These are phyloP conservation scores for Dione vanillae DNA, from an alignment of 2,888 invertebrate genomes.

Conservation along the genomic window DNA sequence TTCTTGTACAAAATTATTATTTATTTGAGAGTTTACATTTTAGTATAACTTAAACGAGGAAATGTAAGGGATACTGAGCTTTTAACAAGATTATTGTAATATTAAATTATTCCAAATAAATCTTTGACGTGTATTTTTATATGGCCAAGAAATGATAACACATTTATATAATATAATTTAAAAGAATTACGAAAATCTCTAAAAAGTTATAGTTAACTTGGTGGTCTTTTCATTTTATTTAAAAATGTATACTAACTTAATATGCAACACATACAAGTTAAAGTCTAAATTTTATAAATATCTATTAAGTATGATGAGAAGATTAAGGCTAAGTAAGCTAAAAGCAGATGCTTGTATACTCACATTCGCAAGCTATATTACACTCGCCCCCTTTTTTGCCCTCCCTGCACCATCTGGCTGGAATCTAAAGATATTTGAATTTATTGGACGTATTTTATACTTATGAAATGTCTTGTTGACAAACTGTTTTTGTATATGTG, in stretches of 20 bases:
- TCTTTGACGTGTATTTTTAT: no score
- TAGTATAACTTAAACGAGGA: no score
- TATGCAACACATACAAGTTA: background rate
- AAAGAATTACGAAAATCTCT: no score
- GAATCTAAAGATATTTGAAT: constrained; percentile 61
- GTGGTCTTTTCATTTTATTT: no score
- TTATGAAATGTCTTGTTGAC: constrained; percentile 19
- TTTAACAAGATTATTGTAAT: no score
- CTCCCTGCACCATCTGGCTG: constrained; percentile 72
- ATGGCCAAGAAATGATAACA: no score
- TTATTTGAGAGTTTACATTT: no score
- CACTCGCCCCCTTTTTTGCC: constrained; percentile 74
- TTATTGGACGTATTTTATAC: constrained; percentile 8
- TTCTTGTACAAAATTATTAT: no score
- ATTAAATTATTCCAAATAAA: no score
- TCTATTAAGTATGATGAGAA: background rate
- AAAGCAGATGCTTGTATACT: constrained; percentile 47
- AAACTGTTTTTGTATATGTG: background rate
- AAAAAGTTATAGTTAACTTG: no score
- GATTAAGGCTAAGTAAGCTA: constrained; percentile 14
- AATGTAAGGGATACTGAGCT: no score
- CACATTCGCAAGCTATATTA: constrained; percentile 76
- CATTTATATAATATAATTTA: no score
- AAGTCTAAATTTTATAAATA: background rate
- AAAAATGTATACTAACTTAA: background rate